Conservation (phyloP, 2,113 vertebrate genomes). For the Tenebrosternarchus preto region DNA sequence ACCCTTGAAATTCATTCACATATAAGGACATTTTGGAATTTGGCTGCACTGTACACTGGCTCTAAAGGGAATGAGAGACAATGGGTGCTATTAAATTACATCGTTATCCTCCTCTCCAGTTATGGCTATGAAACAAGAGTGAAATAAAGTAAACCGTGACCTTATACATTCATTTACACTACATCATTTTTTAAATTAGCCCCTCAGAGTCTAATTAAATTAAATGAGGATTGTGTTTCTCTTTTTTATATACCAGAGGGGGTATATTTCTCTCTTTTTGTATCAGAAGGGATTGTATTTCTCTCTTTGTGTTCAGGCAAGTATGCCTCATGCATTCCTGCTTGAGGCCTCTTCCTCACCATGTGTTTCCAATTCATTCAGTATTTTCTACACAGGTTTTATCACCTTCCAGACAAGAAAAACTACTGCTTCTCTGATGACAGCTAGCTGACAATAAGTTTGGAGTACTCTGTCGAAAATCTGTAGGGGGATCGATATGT, state of each 20-base stretch:
- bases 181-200: slow-evolving; percentile 6
- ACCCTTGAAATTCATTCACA: background rate
- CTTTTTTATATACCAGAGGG: background rate
- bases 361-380: slow-evolving; percentile 34
- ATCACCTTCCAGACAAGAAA: slow-evolving; percentile 22
- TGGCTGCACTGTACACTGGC: too few relatives aligned
- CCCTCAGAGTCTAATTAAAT: background rate
- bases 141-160: too few relatives aligned
- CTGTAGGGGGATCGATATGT: background rate
- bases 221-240: background rate
- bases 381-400: slow-evolving; percentile 19
- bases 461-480: too few relatives aligned
- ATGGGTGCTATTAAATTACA: background rate
- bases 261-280: background rate
- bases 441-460: slow-evolving; percentile 6
- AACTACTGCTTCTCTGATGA: slow-evolving; percentile 16
- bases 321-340: slow-evolving; percentile 12
- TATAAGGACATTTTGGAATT: too few relatives aligned
- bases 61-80: too few relatives aligned
- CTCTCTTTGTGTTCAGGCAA: background rate
- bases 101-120: background rate
- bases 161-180: background rate
- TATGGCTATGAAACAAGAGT: background rate
- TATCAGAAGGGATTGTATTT: background rate
- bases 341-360: slow-evolving; percentile 4